Evolutionary conservation across 2,797 vertebrate genomes (phyloP).

Genomic region (Eremophila alpestris): DNA sequence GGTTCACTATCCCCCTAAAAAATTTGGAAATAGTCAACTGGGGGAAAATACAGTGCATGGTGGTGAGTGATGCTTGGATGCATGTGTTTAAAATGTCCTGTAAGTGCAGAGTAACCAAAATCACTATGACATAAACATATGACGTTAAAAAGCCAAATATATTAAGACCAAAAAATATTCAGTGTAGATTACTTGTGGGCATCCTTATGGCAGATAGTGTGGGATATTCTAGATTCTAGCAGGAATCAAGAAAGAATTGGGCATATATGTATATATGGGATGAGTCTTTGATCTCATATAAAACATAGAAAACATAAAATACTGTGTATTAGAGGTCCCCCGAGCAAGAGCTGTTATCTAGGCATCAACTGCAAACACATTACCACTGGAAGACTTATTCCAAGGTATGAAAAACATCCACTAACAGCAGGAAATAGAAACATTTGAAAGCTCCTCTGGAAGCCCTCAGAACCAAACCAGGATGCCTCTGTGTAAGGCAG

Average conservation of each 20-base stretch:
- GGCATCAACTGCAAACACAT: not conserved
- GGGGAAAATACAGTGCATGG: not conserved
- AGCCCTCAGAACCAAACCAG: not conserved
- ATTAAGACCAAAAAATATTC: not conserved
- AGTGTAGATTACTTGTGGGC: not conserved
- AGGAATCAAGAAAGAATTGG: slow-evolving; percentile 49
- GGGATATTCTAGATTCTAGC: not conserved
- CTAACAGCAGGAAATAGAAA: not conserved
- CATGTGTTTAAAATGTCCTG: not conserved
- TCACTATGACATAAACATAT: not conserved
- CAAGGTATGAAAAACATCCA: not conserved
- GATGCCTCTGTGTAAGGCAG: not conserved
- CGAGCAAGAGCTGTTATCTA: not conserved
- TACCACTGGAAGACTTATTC: not conserved
- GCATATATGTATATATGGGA: not conserved
- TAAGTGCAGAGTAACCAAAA: not conserved
- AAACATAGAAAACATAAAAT: not conserved
- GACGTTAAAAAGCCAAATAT: slow-evolving; percentile 15
- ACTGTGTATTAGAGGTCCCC: not conserved
- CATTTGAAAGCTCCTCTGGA: not conserved
- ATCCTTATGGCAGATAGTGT: slow-evolving; percentile 2
- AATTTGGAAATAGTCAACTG: not conserved
- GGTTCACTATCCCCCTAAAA: not conserved
- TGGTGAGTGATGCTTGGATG: not conserved
- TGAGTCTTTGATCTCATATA: not conserved